Base-by-base conservation (phyloP, 2,797 vertebrate genomes). In the Poliocrania exsul region DNA sequence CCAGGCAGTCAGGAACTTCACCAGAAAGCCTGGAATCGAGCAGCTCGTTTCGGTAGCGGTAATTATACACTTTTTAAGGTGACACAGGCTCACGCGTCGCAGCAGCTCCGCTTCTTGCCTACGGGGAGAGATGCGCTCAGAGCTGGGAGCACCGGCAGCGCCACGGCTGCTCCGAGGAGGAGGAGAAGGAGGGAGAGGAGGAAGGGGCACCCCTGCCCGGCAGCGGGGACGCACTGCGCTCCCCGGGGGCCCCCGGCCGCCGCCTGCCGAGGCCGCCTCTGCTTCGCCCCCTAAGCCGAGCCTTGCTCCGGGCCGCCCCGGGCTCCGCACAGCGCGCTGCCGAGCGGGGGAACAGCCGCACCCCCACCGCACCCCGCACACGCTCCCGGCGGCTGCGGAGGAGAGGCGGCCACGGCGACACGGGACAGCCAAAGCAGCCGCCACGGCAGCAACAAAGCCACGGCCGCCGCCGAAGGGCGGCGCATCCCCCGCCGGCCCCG, bases 341-440 rank as follows among this genome's bases (percentile, higher is more conserved):
- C 3, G 53, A 16, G 13, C 3, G 8, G 4, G 26, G 4, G 4
- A 17, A 16, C 44, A 4, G 24, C 23, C 33, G 40, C 80, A 6
- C 31, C 10, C 47, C 11, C 67, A 12, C 13, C 33, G 28, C 61
- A 16, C 5, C 15, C 37, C 13, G 9, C 31, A 18, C 31, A 4
- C 25, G 28, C 37, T 86, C 31, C 62, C 24, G 28, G 44, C 50
- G 14, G 20, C 54, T 2, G 53, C 61, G 6, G 56, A 11, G 26
- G 7, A 29, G 47, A 40, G 21, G 25, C 47, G 13, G 47, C 26
- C 75, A 25, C 81, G 10, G 47, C 57, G 21, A 23, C 21, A 42
- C 20, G 13, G 33, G 9, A 13, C 51, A 11, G 12, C 29, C 3
- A 17, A 14, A 24, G 13, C 8, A 31, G 6, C 0, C 9, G 14